These are phyloP conservation scores for Protodeltote pygarga DNA, from an alignment of 2,888 invertebrate genomes.

Conservation along the genomic window DNA sequence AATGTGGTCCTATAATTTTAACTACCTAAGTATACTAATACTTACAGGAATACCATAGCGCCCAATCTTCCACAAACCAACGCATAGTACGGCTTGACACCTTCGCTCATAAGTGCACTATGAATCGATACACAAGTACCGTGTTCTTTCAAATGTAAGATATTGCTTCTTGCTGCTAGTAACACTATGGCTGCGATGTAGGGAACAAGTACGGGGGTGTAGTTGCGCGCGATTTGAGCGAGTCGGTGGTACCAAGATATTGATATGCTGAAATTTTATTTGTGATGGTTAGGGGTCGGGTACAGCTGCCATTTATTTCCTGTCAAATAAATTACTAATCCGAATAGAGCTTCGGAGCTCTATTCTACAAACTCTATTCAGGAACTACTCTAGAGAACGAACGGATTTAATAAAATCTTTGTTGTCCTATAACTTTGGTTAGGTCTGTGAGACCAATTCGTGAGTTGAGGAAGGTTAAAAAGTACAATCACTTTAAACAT, in stretches of 20 bases:
- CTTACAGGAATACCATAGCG: constrained; percentile 79
- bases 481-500: no score
- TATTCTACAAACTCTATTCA: no score
- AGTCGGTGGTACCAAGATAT: constrained; percentile 87
- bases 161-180: constrained; percentile 82
- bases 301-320: not conserved
- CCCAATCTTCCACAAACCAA: constrained; percentile 82
- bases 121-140: constrained; percentile 81
- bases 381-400: no score
- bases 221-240: constrained; percentile 89
- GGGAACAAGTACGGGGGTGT: constrained; percentile 88
- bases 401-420: no score
- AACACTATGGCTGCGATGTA: constrained; percentile 89
- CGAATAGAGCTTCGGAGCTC: no score
- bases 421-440: no score
- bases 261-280: constrained; percentile 78
- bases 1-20: no score
- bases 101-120: constrained; percentile 85
- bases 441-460: no score
- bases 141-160: constrained; percentile 55
- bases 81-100: constrained; percentile 86
- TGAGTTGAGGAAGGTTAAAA: no score
- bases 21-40: constrained; percentile 15
- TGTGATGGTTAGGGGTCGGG: not conserved
- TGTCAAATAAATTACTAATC: no score